Conservation (phyloP, 1,140 invertebrate genomes). For the Hycleus phaleratus region DNA sequence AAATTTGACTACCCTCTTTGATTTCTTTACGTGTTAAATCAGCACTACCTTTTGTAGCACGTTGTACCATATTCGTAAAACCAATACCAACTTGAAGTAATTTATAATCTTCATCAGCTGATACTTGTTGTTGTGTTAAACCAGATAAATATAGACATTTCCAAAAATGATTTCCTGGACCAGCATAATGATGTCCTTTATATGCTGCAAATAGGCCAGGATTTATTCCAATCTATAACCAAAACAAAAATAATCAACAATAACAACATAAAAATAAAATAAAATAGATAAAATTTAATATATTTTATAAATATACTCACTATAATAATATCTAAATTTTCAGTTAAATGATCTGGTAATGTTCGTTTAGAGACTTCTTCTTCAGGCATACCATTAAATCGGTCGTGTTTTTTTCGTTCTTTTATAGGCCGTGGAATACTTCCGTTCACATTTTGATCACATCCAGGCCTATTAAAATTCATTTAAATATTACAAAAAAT, state of each 20-base stretch:
- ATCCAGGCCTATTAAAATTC: constrained; percentile 49
- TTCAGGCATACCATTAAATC: constrained; percentile 95
- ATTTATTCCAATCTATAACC: constrained; percentile 88
- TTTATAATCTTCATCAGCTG: constrained; percentile 92
- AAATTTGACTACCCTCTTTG: constrained; percentile 86
- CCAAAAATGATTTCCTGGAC: constrained; percentile 98
- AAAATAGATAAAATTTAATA: background rate
- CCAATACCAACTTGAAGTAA: constrained; percentile 89
- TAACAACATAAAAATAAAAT: background rate
- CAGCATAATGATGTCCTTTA: constrained; percentile 96
- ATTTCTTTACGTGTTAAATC: constrained; percentile 95
- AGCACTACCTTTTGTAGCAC: constrained; percentile 91
- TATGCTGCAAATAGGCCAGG: constrained; percentile 94
- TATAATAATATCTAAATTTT: constrained; percentile 94
- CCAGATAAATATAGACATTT: constrained; percentile 93
- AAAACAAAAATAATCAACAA: constrained; percentile 16
- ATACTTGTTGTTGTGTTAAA: constrained; percentile 89
- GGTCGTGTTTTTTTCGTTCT: constrained; percentile 89
- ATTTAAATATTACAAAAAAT: constrained; percentile 16
- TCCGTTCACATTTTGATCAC: constrained; percentile 56
- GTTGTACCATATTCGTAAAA: constrained; percentile 94
- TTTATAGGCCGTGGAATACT: constrained; percentile 60
- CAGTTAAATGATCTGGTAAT: constrained; percentile 85
- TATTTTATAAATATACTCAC: constrained; percentile 59
- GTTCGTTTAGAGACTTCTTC: constrained; percentile 90